These are phyloP conservation scores for Drosophila mettleri DNA, from an alignment of 2,888 invertebrate species.

Conservation along the genomic window DNA sequence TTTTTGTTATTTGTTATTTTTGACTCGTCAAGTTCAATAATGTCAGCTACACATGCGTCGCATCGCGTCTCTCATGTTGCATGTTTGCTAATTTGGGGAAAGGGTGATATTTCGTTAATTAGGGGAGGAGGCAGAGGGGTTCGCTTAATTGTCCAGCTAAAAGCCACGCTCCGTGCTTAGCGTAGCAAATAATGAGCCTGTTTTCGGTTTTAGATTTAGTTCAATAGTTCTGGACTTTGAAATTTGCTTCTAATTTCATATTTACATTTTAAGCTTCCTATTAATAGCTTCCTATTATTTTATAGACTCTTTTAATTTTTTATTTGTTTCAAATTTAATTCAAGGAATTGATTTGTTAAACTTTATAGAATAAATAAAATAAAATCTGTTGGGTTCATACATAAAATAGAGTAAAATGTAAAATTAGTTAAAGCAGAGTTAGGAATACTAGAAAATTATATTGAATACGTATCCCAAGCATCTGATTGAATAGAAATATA, in stretches of 20 bases:
- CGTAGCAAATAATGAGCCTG: constrained; percentile 55
- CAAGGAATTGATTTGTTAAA: no score
- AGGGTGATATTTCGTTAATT: constrained; percentile 12
- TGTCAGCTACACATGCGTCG: constrained; percentile 48
- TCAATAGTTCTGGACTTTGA: constrained; percentile 56
- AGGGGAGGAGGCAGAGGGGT: neutral
- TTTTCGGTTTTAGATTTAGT: constrained; percentile 38
- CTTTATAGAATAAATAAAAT: no score
- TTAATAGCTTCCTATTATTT: neutral
- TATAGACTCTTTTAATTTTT: neutral
- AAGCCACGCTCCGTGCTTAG: constrained; percentile 47
- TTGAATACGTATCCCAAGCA: no score
- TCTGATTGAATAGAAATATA: neutral
- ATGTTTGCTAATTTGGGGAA: constrained; percentile 68
- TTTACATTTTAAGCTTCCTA: neutral
- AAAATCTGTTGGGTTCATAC: no score
- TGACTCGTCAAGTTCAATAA: constrained; percentile 65
- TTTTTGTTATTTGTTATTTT: constrained; percentile 17
- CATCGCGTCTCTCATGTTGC: constrained; percentile 39
- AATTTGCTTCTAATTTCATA: neutral
- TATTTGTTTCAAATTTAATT: no score
- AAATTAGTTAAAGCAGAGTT: no score
- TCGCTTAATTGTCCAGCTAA: constrained; percentile 39
- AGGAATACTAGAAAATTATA: no score
- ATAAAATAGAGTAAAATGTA: no score